Evolutionary conservation across 2,888 invertebrate species (phyloP).

Genomic region (Sturmia bella): DNA sequence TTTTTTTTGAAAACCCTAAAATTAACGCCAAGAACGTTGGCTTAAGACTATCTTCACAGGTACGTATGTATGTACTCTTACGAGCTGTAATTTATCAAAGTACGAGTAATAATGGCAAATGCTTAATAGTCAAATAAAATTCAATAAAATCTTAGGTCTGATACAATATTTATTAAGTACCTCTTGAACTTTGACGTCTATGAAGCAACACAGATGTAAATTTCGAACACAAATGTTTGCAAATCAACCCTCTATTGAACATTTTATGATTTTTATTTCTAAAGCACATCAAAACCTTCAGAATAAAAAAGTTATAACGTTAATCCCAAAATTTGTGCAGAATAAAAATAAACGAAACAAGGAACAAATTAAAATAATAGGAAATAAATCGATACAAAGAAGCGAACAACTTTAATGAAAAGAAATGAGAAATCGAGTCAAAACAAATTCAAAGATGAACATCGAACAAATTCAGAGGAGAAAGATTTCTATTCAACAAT

Average conservation of each 20-base stretch:
- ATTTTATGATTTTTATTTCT: conserved; percentile 16
- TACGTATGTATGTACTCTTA: conserved; percentile 5
- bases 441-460: conserved; percentile 23
- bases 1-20: no score
- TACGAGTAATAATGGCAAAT: conserved; percentile 42
- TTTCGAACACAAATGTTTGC: conserved; percentile 1
- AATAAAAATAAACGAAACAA: conserved; percentile 42
- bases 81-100: neutral
- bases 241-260: conserved; percentile 60
- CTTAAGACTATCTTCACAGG: no score
- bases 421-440: conserved; percentile 50
- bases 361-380: conserved; percentile 12
- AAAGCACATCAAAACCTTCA: conserved; percentile 28
- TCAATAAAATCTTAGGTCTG: conserved; percentile 61
- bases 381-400: conserved; percentile 60
- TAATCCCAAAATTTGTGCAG: conserved; percentile 66
- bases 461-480: neutral
- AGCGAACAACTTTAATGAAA: conserved; percentile 29
- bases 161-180: conserved; percentile 56
- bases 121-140: conserved; percentile 52
- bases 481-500: neutral
- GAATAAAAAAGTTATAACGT: conserved; percentile 60
- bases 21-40: no score
- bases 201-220: conserved; percentile 37
- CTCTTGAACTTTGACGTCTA: conserved; percentile 69